phyloP scores from a whole-genome alignment of 1,140 invertebrate species.

The Vanessa atalanta region DNA sequence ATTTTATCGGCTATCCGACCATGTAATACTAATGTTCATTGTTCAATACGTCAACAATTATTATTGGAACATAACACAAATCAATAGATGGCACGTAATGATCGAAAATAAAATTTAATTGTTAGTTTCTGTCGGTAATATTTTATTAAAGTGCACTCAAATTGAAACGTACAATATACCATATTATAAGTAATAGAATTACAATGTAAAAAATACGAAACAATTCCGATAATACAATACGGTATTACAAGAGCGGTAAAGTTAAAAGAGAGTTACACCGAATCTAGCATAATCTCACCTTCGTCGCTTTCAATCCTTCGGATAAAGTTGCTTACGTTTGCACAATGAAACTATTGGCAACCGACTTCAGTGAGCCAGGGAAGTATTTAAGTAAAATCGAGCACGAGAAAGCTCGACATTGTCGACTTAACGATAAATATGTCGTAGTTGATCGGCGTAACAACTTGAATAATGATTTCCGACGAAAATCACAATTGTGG shows the following conservation, averaged over 20 bases:
- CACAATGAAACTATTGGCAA: conserved; percentile 34
- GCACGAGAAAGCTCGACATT: conserved; percentile 43
- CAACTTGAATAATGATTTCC: conserved; percentile 70
- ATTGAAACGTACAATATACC: too few species aligned
- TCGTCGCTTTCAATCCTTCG: conserved; percentile 24
- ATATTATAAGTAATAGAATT: background rate
- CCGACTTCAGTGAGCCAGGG: conserved; percentile 18
- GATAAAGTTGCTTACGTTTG: conserved; percentile 28
- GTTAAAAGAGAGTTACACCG: conserved; percentile 26
- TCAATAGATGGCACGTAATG: too few species aligned
- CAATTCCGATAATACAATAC: background rate
- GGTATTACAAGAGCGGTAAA: conserved; percentile 27
- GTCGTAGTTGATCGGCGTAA: conserved; percentile 56
- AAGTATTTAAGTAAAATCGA: conserved; percentile 39
- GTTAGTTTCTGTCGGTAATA: too few species aligned
- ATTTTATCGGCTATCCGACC: too few species aligned
- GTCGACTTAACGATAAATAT: conserved; percentile 58
- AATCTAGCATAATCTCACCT: conserved; percentile 26
- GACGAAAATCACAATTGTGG: conserved; percentile 33
- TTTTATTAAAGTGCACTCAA: too few species aligned
- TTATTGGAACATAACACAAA: too few species aligned
- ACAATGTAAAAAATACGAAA: too few species aligned
- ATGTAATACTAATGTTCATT: too few species aligned
- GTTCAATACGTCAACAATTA: too few species aligned
- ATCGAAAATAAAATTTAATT: too few species aligned